A percentile compares a stretch with the other conserved stretches of the same genome.
These are phyloP conservation scores for Dendrolimus pini DNA, from an alignment of 2,888 invertebrate genomes.

Conservation along the genomic window DNA sequence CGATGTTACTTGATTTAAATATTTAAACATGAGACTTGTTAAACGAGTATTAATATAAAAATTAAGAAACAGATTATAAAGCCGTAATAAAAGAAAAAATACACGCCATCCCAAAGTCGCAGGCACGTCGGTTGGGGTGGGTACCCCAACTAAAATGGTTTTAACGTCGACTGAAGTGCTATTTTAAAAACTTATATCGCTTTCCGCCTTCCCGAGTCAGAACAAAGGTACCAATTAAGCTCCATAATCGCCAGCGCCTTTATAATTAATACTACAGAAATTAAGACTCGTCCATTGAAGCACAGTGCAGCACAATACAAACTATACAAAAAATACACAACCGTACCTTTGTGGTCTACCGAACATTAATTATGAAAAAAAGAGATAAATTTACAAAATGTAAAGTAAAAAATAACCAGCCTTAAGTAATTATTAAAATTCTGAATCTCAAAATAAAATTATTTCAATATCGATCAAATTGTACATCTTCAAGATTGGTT, in stretches of 20 bases:
- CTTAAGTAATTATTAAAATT: conserved; percentile 13
- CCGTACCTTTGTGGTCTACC: conserved; percentile 58
- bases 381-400: conserved; percentile 35
- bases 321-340: conserved; percentile 57
- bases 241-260: conserved; percentile 56
- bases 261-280: conserved; percentile 65
- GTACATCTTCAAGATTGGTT: not conserved
- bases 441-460: too few relatives aligned
- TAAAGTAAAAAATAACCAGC: conserved; percentile 21
- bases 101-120: too few relatives aligned
- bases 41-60: not conserved
- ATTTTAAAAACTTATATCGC: conserved; percentile 44
- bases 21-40: not conserved
- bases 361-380: conserved; percentile 67
- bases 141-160: conserved; percentile 23
- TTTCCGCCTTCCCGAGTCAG: conserved; percentile 36
- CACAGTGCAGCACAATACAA: conserved; percentile 27
- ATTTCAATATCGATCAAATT: too few relatives aligned
- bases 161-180: conserved; percentile 24
- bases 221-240: conserved; percentile 62
- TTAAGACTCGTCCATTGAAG: conserved; percentile 57
- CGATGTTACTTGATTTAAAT: not conserved
- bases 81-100: too few relatives aligned
- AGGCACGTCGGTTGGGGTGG: too few relatives aligned
- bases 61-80: not conserved